Evolutionary conservation across 2,113 vertebrate genomes (phyloP).

Genomic region (Barnardius zonarius): DNA sequence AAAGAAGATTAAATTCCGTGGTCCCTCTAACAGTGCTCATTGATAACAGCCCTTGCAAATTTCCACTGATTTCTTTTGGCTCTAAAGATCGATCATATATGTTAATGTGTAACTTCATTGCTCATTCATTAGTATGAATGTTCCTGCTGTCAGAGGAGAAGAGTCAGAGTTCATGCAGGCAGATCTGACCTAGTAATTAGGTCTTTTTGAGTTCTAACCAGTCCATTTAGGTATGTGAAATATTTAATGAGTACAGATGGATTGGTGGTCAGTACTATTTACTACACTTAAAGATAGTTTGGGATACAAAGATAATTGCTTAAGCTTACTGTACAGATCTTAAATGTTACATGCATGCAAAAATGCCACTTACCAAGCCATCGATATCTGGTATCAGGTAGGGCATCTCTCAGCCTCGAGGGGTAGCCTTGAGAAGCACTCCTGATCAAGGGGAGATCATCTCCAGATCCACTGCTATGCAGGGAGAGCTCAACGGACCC

Average conservation of each 20-base stretch:
- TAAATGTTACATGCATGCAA: background rate
- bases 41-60: background rate
- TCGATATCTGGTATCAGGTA: background rate
- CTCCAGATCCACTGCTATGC: background rate
- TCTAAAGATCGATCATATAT: background rate
- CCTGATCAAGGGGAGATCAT: background rate
- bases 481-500: background rate
- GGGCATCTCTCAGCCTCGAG: background rate
- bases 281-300: background rate
- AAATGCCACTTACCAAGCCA: background rate
- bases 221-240: background rate
- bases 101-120: background rate
- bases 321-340: background rate
- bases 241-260: background rate
- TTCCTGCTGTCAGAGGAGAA: background rate
- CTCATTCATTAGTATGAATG: background rate
- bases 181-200: background rate
- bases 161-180: background rate
- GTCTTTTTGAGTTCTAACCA: background rate
- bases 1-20: background rate
- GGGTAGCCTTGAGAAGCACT: background rate
- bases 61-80: background rate
- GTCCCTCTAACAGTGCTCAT: background rate
- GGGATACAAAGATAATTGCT: background rate
- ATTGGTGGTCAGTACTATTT: background rate